Percentiles rank a stretch among this genome's conserved stretches.
These are phyloP conservation scores for Vimba vimba DNA, from an alignment of 2,113 vertebrate genomes.

Conservation along the genomic window DNA sequence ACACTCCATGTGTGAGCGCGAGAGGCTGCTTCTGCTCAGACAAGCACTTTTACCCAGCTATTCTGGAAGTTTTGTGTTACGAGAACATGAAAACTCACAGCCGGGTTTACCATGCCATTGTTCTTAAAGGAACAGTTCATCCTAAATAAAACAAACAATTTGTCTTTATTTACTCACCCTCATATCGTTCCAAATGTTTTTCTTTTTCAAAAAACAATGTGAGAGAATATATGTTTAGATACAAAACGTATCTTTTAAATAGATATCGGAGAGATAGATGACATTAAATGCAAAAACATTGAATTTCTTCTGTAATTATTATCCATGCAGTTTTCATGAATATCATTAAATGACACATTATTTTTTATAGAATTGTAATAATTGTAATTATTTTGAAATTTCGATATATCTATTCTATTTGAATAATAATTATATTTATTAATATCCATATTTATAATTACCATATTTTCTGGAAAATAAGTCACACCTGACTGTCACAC, in stretches of 20 bases:
- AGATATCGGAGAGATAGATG: background rate
- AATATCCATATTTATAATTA: background rate
- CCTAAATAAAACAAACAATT: background rate
- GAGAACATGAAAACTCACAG: background rate
- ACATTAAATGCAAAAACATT: background rate
- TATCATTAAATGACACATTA: background rate
- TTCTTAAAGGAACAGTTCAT: background rate
- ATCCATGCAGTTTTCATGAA: background rate
- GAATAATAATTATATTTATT: background rate
- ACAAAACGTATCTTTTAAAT: background rate
- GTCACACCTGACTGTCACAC: background rate
- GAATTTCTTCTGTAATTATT: background rate
- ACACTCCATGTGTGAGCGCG: constrained; percentile 28
- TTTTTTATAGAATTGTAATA: background rate
- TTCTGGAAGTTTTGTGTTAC: background rate
- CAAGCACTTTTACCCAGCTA: background rate
- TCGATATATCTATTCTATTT: background rate
- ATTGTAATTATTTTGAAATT: background rate
- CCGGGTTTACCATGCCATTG: background rate
- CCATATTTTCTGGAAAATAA: background rate
- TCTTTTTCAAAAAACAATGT: no score
- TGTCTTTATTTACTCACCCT: background rate
- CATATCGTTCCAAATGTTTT: no score
- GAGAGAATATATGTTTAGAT: no score
- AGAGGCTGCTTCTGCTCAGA: background rate